These are phyloP conservation scores for Periparus ater DNA, from an alignment of 2,797 vertebrate genomes.

Conservation along the genomic window DNA sequence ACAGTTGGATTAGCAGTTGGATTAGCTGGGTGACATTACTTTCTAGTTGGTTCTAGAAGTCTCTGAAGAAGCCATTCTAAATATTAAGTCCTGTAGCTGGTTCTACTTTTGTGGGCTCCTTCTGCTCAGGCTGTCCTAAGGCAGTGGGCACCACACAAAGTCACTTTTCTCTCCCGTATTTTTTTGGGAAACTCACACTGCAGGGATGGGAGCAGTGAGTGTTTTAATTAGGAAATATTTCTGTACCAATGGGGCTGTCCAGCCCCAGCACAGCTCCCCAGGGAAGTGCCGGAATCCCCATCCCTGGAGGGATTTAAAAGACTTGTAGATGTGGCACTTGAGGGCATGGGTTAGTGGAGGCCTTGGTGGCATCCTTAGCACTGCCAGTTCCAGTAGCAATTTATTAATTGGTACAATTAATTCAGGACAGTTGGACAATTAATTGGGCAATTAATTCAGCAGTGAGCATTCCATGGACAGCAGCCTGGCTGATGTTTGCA, in stretches of 20 bases:
- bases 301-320: neutral
- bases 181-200: neutral
- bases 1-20: neutral
- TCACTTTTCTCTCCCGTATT: neutral
- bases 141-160: neutral
- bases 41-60: neutral
- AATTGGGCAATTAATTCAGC: neutral
- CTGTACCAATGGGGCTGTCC: no score
- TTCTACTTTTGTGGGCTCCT: accelerated
- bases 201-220: neutral
- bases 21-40: neutral
- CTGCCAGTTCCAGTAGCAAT: neutral
- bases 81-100: neutral
- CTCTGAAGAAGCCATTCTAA: neutral
- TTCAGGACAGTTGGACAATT: neutral
- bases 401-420: neutral
- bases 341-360: neutral
- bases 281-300: neutral
- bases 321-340: neutral
- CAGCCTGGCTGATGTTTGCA: neutral
- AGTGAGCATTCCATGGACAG: neutral
- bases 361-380: neutral
- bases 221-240: neutral
- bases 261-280: neutral
- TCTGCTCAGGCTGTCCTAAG: neutral